phyloP scores from a whole-genome alignment of 2,113 vertebrate genomes.

The Callipepla californica region DNA sequence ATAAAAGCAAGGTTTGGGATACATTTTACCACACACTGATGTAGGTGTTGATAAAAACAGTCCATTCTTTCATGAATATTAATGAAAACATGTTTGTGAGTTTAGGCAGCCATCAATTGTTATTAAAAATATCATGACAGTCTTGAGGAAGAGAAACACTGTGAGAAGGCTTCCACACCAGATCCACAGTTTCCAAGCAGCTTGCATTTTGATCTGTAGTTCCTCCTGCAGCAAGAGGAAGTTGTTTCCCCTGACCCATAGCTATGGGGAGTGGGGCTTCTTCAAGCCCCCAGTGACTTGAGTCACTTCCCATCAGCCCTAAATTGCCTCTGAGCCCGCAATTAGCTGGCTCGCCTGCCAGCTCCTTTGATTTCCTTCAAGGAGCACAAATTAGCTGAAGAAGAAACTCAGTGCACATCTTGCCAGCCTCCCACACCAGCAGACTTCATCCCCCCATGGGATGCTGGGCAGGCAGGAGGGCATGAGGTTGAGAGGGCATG shows the following conservation, averaged over 20 bases:
- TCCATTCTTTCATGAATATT: slow-evolving; percentile 70
- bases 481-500: accelerated
- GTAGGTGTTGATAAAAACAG: slow-evolving; percentile 64
- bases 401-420: neutral
- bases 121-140: slow-evolving; percentile 37
- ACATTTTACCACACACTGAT: slow-evolving; percentile 9
- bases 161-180: neutral
- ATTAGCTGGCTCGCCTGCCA: slow-evolving; percentile 60
- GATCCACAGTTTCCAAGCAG: neutral
- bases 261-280: neutral
- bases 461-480: neutral
- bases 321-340: neutral
- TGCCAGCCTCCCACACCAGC: neutral
- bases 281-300: slow-evolving; percentile 4
- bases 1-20: slow-evolving; percentile 39
- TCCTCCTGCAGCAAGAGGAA: accelerated
- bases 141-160: neutral
- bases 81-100: slow-evolving; percentile 63
- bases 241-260: neutral
- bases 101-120: slow-evolving; percentile 53
- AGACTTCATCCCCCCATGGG: accelerated
- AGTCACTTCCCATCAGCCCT: slow-evolving; percentile 18
- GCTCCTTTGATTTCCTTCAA: slow-evolving; percentile 7
- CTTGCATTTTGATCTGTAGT: neutral
- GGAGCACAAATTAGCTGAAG: slow-evolving; percentile 5